Evolutionary conservation across 2,113 vertebrate species (phyloP).

Genomic region (Xiphophorus maculatus): DNA sequence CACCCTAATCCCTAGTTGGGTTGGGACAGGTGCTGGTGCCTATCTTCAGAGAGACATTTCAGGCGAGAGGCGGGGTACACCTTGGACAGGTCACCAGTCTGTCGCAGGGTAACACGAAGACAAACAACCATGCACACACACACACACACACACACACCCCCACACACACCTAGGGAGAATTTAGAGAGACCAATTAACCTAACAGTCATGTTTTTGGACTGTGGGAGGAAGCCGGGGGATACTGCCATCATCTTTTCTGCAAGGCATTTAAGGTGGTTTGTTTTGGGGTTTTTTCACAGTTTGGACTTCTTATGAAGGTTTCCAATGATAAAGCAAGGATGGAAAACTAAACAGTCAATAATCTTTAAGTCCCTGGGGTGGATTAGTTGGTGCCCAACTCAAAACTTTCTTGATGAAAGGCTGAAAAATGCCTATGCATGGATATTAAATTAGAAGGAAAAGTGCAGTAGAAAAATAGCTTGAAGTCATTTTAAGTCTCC

Average conservation of each 20-base stretch:
- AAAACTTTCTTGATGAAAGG: not conserved
- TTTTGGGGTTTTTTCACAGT: not conserved
- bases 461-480: not conserved
- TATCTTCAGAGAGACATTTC: no score
- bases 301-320: not conserved
- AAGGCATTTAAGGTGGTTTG: slow-evolving; percentile 27
- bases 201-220: no score
- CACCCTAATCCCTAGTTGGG: no score
- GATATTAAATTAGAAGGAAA: not conserved
- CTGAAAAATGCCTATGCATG: not conserved
- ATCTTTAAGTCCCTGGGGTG: not conserved
- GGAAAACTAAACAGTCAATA: not conserved
- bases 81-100: no score
- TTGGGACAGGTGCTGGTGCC: no score
- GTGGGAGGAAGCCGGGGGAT: not conserved
- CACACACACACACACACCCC: no score
- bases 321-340: not conserved
- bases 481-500: not conserved
- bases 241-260: slow-evolving; percentile 35
- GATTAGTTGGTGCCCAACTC: not conserved
- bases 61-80: no score
- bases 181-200: no score
- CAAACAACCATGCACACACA: no score
- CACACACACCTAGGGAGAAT: no score
- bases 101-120: no score